These are phyloP conservation scores for Catocala fraxini DNA, from an alignment of 2,888 invertebrate species.

Conservation along the genomic window DNA sequence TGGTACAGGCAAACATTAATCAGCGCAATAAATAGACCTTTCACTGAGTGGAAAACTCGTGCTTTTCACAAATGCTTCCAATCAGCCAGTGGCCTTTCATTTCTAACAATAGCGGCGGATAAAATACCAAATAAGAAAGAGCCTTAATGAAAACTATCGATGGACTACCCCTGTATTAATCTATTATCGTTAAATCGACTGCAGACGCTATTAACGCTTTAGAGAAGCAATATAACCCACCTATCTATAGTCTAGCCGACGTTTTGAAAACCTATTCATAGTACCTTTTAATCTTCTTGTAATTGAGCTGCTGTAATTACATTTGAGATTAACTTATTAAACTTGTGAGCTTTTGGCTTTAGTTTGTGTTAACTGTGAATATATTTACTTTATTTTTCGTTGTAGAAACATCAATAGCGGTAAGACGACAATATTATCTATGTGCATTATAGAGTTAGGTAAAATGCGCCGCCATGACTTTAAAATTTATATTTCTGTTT, in stretches of 20 bases:
- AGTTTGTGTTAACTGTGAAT: constrained; percentile 16
- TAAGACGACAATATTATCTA: too few species aligned
- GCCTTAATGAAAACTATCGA: constrained; percentile 71
- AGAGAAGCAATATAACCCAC: constrained; percentile 29
- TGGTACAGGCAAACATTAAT: constrained; percentile 66
- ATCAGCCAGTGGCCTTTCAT: constrained; percentile 67
- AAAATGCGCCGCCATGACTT: too few species aligned
- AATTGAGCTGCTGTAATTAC: constrained; percentile 39
- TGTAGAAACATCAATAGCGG: background rate
- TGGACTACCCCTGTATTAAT: constrained; percentile 60
- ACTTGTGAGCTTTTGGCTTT: constrained; percentile 13
- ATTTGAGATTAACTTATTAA: constrained; percentile 28
- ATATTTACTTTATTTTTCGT: constrained; percentile 12
- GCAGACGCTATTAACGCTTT: constrained; percentile 65
- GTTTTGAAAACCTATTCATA: constrained; percentile 33
- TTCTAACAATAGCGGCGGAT: constrained; percentile 61
- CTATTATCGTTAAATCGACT: constrained; percentile 66
- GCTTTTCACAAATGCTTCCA: constrained; percentile 72
- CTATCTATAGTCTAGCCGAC: constrained; percentile 10
- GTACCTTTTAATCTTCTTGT: constrained; percentile 31
- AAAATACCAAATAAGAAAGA: constrained; percentile 70
- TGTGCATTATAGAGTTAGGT: too few species aligned
- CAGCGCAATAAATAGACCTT: constrained; percentile 65
- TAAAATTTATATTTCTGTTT: too few species aligned
- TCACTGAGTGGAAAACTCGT: constrained; percentile 65